A percentile compares a stretch with the other conserved stretches of the same genome.
These are phyloP conservation scores for Atherinomorus stipes DNA, from an alignment of 2,113 vertebrate genomes.

Conservation along the genomic window DNA sequence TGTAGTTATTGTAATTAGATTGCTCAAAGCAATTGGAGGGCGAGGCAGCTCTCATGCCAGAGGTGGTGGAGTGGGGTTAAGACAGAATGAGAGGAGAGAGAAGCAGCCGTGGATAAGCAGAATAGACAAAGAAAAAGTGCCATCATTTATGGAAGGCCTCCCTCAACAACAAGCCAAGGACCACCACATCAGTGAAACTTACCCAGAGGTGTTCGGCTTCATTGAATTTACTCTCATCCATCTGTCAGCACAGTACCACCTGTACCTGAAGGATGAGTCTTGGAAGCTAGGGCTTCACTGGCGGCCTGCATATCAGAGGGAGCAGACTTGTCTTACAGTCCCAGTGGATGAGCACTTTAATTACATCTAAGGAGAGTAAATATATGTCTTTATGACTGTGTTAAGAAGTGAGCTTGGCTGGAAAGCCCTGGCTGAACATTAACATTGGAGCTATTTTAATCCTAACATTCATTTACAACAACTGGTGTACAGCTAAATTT, in stretches of 20 bases:
- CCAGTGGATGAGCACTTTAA: constrained; percentile 60
- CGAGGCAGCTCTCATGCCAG: constrained; percentile 23
- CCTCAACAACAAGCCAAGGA: constrained; percentile 51
- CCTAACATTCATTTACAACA: constrained; percentile 16
- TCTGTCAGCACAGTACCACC: constrained; percentile 41
- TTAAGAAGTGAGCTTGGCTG: constrained; percentile 27
- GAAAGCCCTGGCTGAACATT: constrained; percentile 14
- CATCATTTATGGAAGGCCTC: constrained; percentile 46
- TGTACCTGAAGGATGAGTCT: constrained; percentile 37
- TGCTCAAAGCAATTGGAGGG: constrained; percentile 55
- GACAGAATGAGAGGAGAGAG: constrained; percentile 31
- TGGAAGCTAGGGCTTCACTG: constrained; percentile 8
- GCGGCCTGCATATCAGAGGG: constrained; percentile 50
- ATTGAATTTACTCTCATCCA: constrained; percentile 44
- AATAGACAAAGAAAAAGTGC: constrained; percentile 51
- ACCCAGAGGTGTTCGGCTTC: constrained; percentile 48
- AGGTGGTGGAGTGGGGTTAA: constrained; percentile 24
- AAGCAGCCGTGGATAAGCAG: constrained; percentile 6
- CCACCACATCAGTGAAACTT: constrained; percentile 33
- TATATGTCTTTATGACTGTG: constrained; percentile 19
- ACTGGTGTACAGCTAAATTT: not conserved
- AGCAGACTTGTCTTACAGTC: constrained; percentile 33
- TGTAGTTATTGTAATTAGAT: constrained; percentile 79
- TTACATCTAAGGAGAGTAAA: constrained; percentile 65
- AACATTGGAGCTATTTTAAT: constrained; percentile 22